Percentiles rank a stretch among this genome's conserved stretches.
Evolutionary conservation across 2,113 vertebrate species (phyloP).

Genomic region (Chloroceryle aenea): DNA sequence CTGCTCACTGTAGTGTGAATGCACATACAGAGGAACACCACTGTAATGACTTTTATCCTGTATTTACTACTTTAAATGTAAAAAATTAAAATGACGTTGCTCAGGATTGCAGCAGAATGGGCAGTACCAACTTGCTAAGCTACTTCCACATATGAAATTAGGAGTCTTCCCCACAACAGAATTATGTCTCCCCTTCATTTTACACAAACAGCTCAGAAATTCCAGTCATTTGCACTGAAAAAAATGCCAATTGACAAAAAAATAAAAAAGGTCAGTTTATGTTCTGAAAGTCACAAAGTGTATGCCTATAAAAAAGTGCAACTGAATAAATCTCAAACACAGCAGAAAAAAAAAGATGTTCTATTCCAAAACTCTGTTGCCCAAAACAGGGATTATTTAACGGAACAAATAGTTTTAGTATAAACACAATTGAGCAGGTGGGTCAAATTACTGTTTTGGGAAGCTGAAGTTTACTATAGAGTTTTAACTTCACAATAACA

Average conservation of each 20-base stretch:
- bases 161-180: neutral
- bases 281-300: neutral
- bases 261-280: neutral
- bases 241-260: neutral
- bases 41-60: neutral
- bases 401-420: neutral
- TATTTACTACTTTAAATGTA: neutral
- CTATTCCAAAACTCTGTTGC: neutral
- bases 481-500: neutral
- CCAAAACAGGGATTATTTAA: neutral
- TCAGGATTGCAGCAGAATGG: neutral
- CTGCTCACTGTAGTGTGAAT: neutral
- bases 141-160: neutral
- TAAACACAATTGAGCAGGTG: neutral
- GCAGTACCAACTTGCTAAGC: neutral
- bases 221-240: neutral
- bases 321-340: neutral
- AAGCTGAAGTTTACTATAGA: neutral
- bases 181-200: neutral
- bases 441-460: neutral
- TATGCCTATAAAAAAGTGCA: neutral
- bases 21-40: neutral
- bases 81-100: neutral
- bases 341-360: neutral
- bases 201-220: neutral